phyloP scores from a whole-genome alignment of 2,113 vertebrate genomes.

The Gymnocephalus cernua region DNA sequence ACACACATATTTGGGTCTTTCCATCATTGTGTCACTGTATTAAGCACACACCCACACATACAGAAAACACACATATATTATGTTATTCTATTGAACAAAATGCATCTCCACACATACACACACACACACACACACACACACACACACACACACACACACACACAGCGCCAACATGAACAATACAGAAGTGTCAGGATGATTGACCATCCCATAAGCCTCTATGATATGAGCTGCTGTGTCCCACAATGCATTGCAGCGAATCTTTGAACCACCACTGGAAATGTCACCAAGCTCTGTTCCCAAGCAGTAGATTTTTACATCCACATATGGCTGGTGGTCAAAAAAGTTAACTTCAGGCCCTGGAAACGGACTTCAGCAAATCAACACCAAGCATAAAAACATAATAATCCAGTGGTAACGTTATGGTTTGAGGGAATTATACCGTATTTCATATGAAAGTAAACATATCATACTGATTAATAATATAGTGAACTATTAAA shows the following conservation, averaged over 20 bases:
- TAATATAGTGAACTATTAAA: too few relatives aligned
- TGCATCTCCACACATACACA: background rate
- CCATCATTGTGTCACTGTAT: slow-evolving; percentile 26
- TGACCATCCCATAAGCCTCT: slow-evolving; percentile 59
- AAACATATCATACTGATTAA: too few relatives aligned
- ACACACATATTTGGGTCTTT: background rate
- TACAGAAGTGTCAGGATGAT: slow-evolving; percentile 57
- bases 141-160: slow-evolving; percentile 31
- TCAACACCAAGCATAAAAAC: too few relatives aligned
- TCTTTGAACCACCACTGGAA: slow-evolving; percentile 1
- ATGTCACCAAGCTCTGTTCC: background rate
- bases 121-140: slow-evolving; percentile 24
- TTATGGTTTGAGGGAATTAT: too few relatives aligned
- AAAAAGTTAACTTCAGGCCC: too few relatives aligned
- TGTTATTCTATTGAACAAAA: too few relatives aligned
- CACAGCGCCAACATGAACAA: slow-evolving; percentile 29
- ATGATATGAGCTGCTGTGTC: slow-evolving; percentile 31
- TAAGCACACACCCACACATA: background rate
- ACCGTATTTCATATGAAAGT: too few relatives aligned
- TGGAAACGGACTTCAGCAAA: too few relatives aligned
- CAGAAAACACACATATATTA: too few relatives aligned
- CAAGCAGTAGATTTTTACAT: too few relatives aligned
- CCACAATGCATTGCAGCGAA: slow-evolving; percentile 40
- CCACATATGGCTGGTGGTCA: too few relatives aligned
- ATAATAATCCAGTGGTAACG: too few relatives aligned